phyloP scores from a whole-genome alignment of 2,888 invertebrate genomes.

The Brachylomia viminalis region DNA sequence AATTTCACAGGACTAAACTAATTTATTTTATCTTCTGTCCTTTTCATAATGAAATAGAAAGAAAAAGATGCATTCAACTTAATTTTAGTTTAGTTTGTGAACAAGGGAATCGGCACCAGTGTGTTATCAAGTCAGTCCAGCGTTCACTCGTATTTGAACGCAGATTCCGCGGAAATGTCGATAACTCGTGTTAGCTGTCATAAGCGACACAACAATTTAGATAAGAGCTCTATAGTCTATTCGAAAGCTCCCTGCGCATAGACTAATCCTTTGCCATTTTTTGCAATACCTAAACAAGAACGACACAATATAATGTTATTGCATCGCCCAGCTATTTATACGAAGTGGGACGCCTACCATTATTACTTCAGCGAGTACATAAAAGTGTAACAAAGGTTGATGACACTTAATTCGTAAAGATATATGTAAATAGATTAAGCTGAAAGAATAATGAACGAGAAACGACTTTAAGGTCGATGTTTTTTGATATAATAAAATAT shows the following conservation, averaged over 20 bases:
- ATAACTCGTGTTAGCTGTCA: not conserved
- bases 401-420: conserved; percentile 29
- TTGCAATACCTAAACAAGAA: conserved; percentile 5
- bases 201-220: conserved; percentile 22
- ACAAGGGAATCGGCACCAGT: too few relatives aligned
- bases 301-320: conserved; percentile 28
- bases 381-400: conserved; percentile 35
- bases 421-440: conserved; percentile 20
- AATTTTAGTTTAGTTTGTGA: too few relatives aligned
- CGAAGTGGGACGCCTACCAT: conserved; percentile 29
- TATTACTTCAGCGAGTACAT: conserved; percentile 6
- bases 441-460: conserved; percentile 13
- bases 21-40: too few relatives aligned
- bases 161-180: not conserved
- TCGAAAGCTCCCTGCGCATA: not conserved
- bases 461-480: not conserved
- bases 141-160: not conserved
- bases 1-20: too few relatives aligned
- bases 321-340: conserved; percentile 31
- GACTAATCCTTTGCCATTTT: conserved; percentile 22
- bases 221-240: not conserved
- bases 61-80: too few relatives aligned
- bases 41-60: too few relatives aligned
- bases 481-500: conserved; percentile 7
- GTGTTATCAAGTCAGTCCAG: not conserved